A percentile compares a stretch with the other conserved stretches of the same genome.
These are phyloP conservation scores for Psettodes erumei DNA, from an alignment of 2,113 vertebrate genomes.

Conservation along the genomic window DNA sequence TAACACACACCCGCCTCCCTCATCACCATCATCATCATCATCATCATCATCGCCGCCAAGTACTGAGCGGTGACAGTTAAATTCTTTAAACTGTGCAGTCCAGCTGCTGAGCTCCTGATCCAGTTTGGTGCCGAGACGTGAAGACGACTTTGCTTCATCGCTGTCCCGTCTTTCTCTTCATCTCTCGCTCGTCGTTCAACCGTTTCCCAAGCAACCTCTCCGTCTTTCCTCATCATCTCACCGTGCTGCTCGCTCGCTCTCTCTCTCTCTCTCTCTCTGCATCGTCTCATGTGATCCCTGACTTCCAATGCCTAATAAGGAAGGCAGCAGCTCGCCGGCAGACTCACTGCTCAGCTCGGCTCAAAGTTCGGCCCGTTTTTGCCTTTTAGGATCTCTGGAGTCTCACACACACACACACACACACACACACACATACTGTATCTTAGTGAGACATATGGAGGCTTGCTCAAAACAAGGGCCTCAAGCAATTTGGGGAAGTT, in stretches of 20 bases:
- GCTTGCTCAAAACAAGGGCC: not conserved
- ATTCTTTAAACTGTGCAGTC: not conserved
- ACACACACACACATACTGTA: not conserved
- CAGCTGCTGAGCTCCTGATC: not conserved
- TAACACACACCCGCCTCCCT: not conserved
- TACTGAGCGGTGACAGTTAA: slow-evolving; percentile 10
- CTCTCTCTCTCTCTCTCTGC: slow-evolving; percentile 4
- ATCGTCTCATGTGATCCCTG: slow-evolving; percentile 26
- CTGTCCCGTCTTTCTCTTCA: not conserved
- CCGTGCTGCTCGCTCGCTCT: slow-evolving; percentile 24
- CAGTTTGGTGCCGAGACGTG: too few relatives aligned
- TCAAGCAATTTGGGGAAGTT: too few relatives aligned
- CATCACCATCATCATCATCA: not conserved
- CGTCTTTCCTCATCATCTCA: slow-evolving; percentile 34
- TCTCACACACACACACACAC: not conserved
- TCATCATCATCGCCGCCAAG: not conserved
- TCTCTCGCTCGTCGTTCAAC: not conserved
- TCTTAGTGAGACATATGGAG: not conserved
- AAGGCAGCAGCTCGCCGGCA: slow-evolving; percentile 19
- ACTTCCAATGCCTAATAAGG: slow-evolving; percentile 58
- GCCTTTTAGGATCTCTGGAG: not conserved
- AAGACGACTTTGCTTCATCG: not conserved
- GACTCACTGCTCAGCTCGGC: slow-evolving; percentile 8
- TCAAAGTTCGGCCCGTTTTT: not conserved
- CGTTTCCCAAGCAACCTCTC: slow-evolving; percentile 4